phyloP scores from a whole-genome alignment of 2,888 invertebrate species.

The Rapana venosa region DNA sequence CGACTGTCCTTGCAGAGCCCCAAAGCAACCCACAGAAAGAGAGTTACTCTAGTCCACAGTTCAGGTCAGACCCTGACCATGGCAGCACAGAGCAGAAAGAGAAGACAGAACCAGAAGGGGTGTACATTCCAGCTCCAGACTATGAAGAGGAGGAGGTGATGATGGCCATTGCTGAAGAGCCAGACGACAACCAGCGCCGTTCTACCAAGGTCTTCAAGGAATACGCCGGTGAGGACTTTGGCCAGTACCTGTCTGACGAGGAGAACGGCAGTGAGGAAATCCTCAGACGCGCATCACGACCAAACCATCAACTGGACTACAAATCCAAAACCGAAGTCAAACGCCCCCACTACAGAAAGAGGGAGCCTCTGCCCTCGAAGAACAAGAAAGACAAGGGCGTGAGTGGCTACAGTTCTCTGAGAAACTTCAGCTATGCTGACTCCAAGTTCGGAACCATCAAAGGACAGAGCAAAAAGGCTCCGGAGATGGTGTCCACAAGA shows the following conservation, averaged over 20 bases:
- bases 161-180: slow-evolving; percentile 51
- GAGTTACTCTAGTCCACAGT: background rate
- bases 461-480: background rate
- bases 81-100: background rate
- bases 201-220: slow-evolving; percentile 40
- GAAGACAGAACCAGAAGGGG: slow-evolving; percentile 39
- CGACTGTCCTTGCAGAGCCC: too few relatives aligned
- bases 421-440: slow-evolving; percentile 55
- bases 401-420: slow-evolving; percentile 39
- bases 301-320: background rate
- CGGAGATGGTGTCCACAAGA: background rate
- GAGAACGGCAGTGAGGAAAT: slow-evolving; percentile 38
- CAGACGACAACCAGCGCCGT: slow-evolving; percentile 32
- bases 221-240: slow-evolving; percentile 54
- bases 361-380: slow-evolving; percentile 13
- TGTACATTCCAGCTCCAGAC: slow-evolving; percentile 54
- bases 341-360: slow-evolving; percentile 37
- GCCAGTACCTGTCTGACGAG: slow-evolving; percentile 55
- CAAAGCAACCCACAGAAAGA: too few relatives aligned
- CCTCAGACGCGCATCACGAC: background rate
- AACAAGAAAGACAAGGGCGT: slow-evolving; percentile 23
- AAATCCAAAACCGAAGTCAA: slow-evolving; percentile 45
- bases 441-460: slow-evolving; percentile 52
- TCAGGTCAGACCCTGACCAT: background rate
- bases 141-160: slow-evolving; percentile 56